Percentiles rank a stretch among this genome's conserved stretches.
phyloP scores from a whole-genome alignment of 2,113 vertebrate genomes.

The Rhineura floridana region DNA sequence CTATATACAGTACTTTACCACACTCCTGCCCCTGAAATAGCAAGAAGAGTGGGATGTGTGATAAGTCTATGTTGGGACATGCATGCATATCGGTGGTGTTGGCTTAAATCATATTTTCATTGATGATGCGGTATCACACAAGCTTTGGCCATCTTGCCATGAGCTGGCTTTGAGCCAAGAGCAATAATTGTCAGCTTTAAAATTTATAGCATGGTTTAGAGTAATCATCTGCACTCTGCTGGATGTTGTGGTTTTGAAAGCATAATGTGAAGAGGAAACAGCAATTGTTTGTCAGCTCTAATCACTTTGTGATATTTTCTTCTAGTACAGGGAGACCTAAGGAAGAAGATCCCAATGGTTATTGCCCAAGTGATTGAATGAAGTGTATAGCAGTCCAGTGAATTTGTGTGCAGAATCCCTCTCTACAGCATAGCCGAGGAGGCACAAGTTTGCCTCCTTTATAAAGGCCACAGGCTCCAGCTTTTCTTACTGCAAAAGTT shows the following conservation, averaged over 20 bases:
- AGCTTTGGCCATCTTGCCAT: constrained; percentile 51
- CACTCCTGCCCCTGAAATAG: neutral
- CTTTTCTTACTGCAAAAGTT: neutral
- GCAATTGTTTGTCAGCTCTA: constrained; percentile 11
- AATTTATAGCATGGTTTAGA: constrained; percentile 46
- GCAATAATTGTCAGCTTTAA: constrained; percentile 52
- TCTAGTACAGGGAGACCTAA: neutral
- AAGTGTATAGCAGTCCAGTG: neutral
- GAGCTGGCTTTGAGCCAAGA: constrained; percentile 34
- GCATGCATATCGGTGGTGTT: constrained; percentile 18
- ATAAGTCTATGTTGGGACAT: neutral
- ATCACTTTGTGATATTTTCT: constrained; percentile 2
- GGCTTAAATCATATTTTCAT: constrained; percentile 53
- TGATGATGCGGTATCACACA: constrained; percentile 42
- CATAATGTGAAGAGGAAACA: constrained; percentile 34
- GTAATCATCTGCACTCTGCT: constrained; percentile 17
- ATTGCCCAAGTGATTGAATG: neutral
- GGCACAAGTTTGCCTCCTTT: neutral
- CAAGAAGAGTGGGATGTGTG: neutral
- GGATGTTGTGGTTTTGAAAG: constrained; percentile 40
- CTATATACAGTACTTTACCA: neutral
- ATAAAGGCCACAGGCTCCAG: neutral
- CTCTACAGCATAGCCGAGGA: neutral
- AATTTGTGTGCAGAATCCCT: neutral
- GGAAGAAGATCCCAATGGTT: neutral